Percentiles rank a stretch among this genome's conserved stretches.
Evolutionary conservation across 1,140 invertebrate species (phyloP).

Genomic region (Calephelis virginiensis): DNA sequence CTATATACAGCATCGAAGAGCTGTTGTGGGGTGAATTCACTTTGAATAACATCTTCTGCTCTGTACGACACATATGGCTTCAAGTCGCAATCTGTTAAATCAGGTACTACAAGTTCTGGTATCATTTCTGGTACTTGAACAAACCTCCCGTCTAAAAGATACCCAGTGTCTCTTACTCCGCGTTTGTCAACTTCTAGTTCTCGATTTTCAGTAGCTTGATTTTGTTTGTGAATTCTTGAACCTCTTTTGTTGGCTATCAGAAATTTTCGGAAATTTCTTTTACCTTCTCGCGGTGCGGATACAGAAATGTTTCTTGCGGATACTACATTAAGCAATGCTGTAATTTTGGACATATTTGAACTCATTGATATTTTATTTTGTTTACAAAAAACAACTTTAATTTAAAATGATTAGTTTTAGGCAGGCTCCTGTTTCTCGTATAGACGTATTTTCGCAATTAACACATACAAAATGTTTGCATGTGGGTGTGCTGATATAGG

Average conservation of each 20-base stretch:
- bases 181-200: constrained; percentile 82
- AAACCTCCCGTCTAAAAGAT: constrained; percentile 79
- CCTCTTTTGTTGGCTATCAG: constrained; percentile 86
- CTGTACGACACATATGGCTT: constrained; percentile 97
- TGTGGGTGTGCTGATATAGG: no score
- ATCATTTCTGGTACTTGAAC: constrained; percentile 91
- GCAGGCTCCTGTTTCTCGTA: no score
- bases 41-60: constrained; percentile 85
- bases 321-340: constrained; percentile 51
- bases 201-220: constrained; percentile 80
- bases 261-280: constrained; percentile 90
- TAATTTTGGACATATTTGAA: constrained; percentile 55
- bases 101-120: constrained; percentile 94
- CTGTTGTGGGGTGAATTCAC: constrained; percentile 90
- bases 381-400: neutral
- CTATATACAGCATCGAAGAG: constrained; percentile 92
- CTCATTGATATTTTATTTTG: neutral
- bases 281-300: constrained; percentile 80
- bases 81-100: constrained; percentile 88
- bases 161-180: constrained; percentile 83
- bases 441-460: no score
- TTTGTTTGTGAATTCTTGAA: constrained; percentile 81
- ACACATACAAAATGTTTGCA: no score
- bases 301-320: constrained; percentile 80
- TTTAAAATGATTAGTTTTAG: no score